Evolutionary conservation across 2,797 vertebrate genomes (phyloP), one percentile per base, ranked within the genome.

Genomic region (Rhinogobio ventralis): DNA sequence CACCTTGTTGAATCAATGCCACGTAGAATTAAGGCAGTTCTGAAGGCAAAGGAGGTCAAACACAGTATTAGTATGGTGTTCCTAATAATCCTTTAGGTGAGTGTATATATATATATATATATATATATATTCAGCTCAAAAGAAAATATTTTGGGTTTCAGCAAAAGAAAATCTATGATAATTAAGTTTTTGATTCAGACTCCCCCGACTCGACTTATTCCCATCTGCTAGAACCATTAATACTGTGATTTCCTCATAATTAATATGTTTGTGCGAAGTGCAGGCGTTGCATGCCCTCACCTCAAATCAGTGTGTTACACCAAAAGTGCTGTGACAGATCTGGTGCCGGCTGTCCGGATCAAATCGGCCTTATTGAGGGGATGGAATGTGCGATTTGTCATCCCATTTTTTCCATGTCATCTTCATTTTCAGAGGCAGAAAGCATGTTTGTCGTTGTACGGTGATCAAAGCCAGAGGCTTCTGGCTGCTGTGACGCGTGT

Each of bases 391-490:
- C 78, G 68, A 86, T 84, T 72, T 85, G 77, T 82, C 66, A 81
- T 86, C 64, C 81, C 33, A 66, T 87, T 86, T 86, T 86, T 86
- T 85, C 36, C 39, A 19, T 74, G 72, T 83, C 57, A 68, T 67
- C 23, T 66, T 82, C 39, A 66, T 75, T 73, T 67, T 79, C 17
- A 0, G 64, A 69, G n/a, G 36, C 30, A 78, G 62, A 87, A 68
- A 81, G 66, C 42, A 45, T 57, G 60, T 55, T 81, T 60, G 46
- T 19, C n/a, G 49, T 86, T 85, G 85, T 88, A 78, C 55, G 25
- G 33, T 77, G 80, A 87, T 89, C 81, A 89, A 88, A 89, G 83
- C 79, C 74, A 68, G 84, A 71, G 28, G 66, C 74, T 69, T 36
- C 36, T 83, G n/a, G 15, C 36, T 68, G 73, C 33, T 67, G 84